Base-by-base conservation (phyloP, 2,888 invertebrate genomes). In the Alentia gelatinosa region DNA sequence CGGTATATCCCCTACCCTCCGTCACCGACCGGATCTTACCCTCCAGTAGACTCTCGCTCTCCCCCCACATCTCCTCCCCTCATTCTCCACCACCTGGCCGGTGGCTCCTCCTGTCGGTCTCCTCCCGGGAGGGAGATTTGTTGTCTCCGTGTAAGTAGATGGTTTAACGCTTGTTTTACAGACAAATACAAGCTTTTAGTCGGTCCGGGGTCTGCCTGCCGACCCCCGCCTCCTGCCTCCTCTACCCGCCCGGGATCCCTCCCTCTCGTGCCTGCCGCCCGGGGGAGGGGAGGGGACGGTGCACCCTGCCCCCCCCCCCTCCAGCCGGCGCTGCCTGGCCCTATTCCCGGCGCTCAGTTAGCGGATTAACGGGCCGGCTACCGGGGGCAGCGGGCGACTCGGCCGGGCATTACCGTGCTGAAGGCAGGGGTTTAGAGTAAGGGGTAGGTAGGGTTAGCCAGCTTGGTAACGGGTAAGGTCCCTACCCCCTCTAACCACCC, bases 91-190 rank as follows among this genome's bases (percentile, higher is more conserved):
- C 75, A n/a, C n/a, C 75, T 75, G 75, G 75, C 35, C 74, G 30
- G 56, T 74, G 33, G 30, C 74, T 33, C 30, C 9, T 79, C 23
- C 79, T 79, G 39, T n/a, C 63, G 5, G 23, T 9, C n/a, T 79
- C 79, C 19, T 39, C 79, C 79, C 79, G 37, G 23, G 35, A 30
- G 86, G 50, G 47, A 86, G 86, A 86, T 86, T 5, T 86, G 86
- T 86, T 33, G 47, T 33, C 30, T 19, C 23, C 47, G 33, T 86
- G 86, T 86, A 86, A 86, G 86, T 86, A 86, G 86, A 86, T 86
- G 86, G 86, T 86, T 86, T 86, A 86, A 86, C 42, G 47, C 86
- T 86, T 86, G 86, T 86, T 86, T 50, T 86, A 86, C 86, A 86
- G 42, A 86, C 86, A 86, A 79, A 86, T 86, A 86, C 50, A 86